phyloP scores from a whole-genome alignment of 1,140 invertebrate species.

The Panulirus ornatus region DNA sequence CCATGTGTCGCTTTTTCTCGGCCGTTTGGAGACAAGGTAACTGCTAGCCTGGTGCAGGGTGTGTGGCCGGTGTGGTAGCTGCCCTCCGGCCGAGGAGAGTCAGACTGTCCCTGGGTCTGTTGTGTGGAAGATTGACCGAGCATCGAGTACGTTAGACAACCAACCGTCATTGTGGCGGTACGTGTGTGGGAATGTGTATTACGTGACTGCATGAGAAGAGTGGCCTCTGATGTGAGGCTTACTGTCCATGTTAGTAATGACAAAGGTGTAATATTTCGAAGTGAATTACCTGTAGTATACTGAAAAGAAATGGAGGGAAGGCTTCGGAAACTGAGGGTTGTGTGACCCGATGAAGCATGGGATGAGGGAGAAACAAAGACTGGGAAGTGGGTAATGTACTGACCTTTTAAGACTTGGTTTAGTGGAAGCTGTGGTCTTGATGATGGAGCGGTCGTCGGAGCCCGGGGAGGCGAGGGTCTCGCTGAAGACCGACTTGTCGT shows the following conservation, averaged over 20 bases:
- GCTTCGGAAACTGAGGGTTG: no score
- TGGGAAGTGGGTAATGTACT: constrained; percentile 73
- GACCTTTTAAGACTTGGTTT: constrained; percentile 83
- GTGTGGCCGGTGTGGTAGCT: no score
- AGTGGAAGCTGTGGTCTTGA: constrained; percentile 76
- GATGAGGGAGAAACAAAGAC: background rate
- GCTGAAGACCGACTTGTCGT: constrained; percentile 74
- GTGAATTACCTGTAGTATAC: background rate
- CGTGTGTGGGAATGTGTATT: no score
- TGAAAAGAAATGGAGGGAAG: background rate
- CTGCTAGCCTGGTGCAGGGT: no score
- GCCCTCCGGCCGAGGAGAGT: no score
- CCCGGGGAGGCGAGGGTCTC: constrained; percentile 51
- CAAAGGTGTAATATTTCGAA: no score
- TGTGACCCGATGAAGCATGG: no score
- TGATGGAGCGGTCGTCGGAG: constrained; percentile 60
- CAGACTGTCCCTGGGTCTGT: no score
- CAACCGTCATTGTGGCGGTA: background rate
- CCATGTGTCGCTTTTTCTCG: no score
- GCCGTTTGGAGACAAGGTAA: no score
- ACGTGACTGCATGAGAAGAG: background rate
- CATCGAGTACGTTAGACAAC: no score
- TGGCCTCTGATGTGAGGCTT: background rate
- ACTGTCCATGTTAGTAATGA: background rate
- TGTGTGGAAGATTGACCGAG: no score